Base-by-base conservation (phyloP, 2,113 vertebrate genomes). In the Bambusicola thoracicus region DNA sequence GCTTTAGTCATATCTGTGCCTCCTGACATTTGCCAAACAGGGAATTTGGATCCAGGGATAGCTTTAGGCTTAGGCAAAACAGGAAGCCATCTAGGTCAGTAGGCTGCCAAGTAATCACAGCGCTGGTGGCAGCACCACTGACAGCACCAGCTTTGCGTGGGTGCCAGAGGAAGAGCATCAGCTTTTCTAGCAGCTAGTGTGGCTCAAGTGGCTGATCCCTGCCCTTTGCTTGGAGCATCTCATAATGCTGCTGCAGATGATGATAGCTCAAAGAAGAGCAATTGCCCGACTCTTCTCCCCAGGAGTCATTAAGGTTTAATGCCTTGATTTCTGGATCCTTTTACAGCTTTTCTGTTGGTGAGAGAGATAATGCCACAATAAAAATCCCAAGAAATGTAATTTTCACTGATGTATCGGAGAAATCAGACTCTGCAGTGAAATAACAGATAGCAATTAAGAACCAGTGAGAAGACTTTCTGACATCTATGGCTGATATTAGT, bases 61-160 rank as follows among this genome's bases (percentile, higher is more conserved):
- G 73, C 93, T 95, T 81, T 75, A 95, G 82, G 90, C 88, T 88
- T 46, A 81, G 85, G 82, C 90, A 93, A 93, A 96, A 88, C 76
- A 96, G 76, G 85, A 95, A 93, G 59, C 80, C 0, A 1, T 63
- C 83, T 88, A 16, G 46, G 82, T 94, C 92, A 91, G 24, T 74
- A 77, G 76, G 61, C 73, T 87, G 79, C 21, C 69, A 77, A 59
- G 66, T 66, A 80, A 80, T 67, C 75, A 32, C 21, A 7, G 15
- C 11, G 13, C 27, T 0, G 2, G 75, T 58, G 51, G 44, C 79
- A 62, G 56, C 21, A 74, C 17, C 15, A 29, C 44, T 85, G 76
- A 13, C 51, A 11, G 66, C 76, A 85, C 59, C 5, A 0, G 34
- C 21, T 92, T 63, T 68, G 85, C 0, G 4, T 74, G 38, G 72